Conservation (phyloP, 1,140 invertebrate genomes). For the Pentalonia nigronervosa region DNA sequence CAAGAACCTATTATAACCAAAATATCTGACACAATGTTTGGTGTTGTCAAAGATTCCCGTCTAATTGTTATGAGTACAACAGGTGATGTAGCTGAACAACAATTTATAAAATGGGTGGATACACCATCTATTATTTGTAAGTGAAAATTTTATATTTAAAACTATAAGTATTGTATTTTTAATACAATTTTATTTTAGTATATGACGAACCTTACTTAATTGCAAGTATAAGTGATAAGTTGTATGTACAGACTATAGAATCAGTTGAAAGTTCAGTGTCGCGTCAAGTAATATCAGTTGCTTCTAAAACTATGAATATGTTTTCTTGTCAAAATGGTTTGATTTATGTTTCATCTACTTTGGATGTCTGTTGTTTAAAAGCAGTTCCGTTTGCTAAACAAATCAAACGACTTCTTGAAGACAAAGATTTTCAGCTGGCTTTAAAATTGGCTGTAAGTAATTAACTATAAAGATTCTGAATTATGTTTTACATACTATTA, state of each 20-base stretch:
- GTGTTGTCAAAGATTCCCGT: conserved; percentile 83
- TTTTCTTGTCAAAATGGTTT: conserved; percentile 81
- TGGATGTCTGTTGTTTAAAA: conserved; percentile 86
- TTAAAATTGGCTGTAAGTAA: conserved; percentile 85
- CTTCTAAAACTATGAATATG: conserved; percentile 69
- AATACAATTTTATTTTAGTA: conserved; percentile 67
- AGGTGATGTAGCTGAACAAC: conserved; percentile 74
- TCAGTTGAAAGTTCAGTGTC: conserved; percentile 62
- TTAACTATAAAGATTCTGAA: not conserved
- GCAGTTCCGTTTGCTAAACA: conserved; percentile 81
- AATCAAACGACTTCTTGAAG: conserved; percentile 80
- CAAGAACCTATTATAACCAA: conserved; percentile 83
- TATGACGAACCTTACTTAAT: conserved; percentile 92
- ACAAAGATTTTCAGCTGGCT: conserved; percentile 94
- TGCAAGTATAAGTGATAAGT: conserved; percentile 78
- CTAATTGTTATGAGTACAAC: conserved; percentile 81
- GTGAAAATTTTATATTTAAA: conserved; percentile 60
- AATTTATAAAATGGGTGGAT: conserved; percentile 84
- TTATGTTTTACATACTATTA: not conserved
- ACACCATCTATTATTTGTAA: conserved; percentile 77
- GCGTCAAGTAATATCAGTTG: conserved; percentile 46
- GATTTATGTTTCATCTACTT: conserved; percentile 85
- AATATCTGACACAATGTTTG: conserved; percentile 77
- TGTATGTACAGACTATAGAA: conserved; percentile 82
- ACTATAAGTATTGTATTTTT: not conserved